Conservation (phyloP, 2,888 invertebrate species). For the Pyralis farinalis region DNA sequence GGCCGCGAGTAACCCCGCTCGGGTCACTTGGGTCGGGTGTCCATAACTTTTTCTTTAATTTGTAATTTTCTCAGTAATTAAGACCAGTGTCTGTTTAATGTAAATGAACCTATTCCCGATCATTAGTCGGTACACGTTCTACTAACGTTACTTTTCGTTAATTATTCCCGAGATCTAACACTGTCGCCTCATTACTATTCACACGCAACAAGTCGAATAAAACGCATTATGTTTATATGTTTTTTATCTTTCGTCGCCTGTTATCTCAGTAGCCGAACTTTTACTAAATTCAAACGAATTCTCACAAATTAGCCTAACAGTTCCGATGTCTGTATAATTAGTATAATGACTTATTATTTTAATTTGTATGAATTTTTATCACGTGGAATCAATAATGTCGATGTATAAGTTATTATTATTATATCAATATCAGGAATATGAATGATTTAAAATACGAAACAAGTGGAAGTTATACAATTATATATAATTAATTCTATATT, state of each 20-base stretch:
- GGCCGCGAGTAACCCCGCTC: conserved; percentile 32
- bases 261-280: conserved; percentile 7
- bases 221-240: conserved; percentile 21
- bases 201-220: conserved; percentile 43
- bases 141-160: conserved; percentile 74
- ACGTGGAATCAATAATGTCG: no score
- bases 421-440: no score
- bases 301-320: conserved; percentile 2
- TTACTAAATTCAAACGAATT: conserved; percentile 11
- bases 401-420: no score
- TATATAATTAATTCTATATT: no score
- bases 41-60: conserved; percentile 69
- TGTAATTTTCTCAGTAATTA: conserved; percentile 78
- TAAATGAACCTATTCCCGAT: conserved; percentile 76
- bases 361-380: no score
- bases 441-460: no score
- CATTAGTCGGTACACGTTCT: conserved; percentile 74
- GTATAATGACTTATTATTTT: neutral
- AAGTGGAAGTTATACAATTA: no score
- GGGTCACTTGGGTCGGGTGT: conserved; percentile 27
- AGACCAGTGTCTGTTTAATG: conserved; percentile 72
- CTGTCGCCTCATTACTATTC: conserved; percentile 53
- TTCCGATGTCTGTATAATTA: neutral
- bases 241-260: conserved; percentile 7
- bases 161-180: conserved; percentile 63